Evolutionary conservation across 2,113 vertebrate species (phyloP), one percentile per base, ranked within the genome.

Genomic region (Emydocephalus ijimae): DNA sequence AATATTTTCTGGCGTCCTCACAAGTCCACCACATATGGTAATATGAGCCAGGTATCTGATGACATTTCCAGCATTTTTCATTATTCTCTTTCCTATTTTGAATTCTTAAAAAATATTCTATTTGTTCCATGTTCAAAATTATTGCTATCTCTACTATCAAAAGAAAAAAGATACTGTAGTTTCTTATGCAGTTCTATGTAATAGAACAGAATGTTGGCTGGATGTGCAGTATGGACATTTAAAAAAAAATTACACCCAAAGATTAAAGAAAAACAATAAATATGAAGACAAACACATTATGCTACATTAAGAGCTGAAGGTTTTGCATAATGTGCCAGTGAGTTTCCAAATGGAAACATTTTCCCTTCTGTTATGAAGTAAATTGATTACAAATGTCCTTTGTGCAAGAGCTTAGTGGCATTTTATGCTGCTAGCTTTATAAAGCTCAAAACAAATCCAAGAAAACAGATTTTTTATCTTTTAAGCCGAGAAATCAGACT

Each of bases 331-430:
- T 93, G 95, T 93, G 96, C 93, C 94, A 94, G 89, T 89, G 93
- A 93, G 92, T 94, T 93, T 95, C 94, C 94, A 94, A 96, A 95
- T 94, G 93, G 95, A 94, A 96, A 94, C 92, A 34, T 97, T 97
- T 96, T 93, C 59, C 24, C 34, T 87, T n/a, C 94, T 91, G 93
- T 93, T 90, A 93, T 91, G 93, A 95, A 96, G 94, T 91, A 94
- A 93, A 95, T 95, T 91, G 96, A 95, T 96, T 96, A 95, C 95
- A 96, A 96, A 96, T 92, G 96, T 95, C 95, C 95, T 95, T 93
- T 95, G 94, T 93, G 86, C n/a, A 88, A 95, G 94, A 95, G 93
- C 92, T 94, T 89, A 92, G 94, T 96, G 93, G 90, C 89, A 91
- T 94, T 95, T 95, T 95, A 95, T 95, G 96, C 93, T 95, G 96